phyloP scores from a whole-genome alignment of 2,113 vertebrate species.

The Neodontobutis hainanensis region DNA sequence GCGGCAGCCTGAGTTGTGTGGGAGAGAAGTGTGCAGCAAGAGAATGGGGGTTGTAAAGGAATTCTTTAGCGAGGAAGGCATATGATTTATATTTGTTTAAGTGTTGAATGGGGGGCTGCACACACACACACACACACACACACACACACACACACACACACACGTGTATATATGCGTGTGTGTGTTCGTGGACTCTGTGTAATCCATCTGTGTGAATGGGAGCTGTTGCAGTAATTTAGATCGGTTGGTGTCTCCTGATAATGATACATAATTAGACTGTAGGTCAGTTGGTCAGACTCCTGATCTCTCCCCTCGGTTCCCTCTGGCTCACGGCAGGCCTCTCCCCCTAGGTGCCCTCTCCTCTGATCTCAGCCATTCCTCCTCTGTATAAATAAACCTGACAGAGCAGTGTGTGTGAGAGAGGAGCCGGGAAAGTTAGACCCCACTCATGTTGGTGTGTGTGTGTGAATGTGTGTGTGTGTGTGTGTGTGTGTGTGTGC shows the following conservation, averaged over 20 bases:
- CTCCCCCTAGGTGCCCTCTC: conserved; percentile 42
- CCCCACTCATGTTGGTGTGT: too few species aligned
- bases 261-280: conserved; percentile 77
- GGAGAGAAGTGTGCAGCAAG: conserved; percentile 14
- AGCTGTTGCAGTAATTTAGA: conserved; percentile 77
- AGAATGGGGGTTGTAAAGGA: conserved; percentile 33
- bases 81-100: conserved; percentile 76
- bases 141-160: background rate
- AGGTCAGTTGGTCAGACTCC: conserved; percentile 77
- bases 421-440: background rate
- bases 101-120: conserved; percentile 59
- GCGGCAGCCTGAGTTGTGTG: background rate
- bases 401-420: conserved; percentile 32
- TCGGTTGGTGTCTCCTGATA: conserved; percentile 76
- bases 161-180: conserved; percentile 4
- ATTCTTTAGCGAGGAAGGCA: conserved; percentile 57
- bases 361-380: conserved; percentile 65
- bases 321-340: background rate
- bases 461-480: conserved; percentile 5
- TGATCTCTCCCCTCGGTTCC: conserved; percentile 34
- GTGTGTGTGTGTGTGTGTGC: conserved; percentile 23
- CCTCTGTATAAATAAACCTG: conserved; percentile 67
- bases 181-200: conserved; percentile 55
- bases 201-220: conserved; percentile 75
- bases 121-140: background rate